Base-by-base conservation (phyloP, 1,140 invertebrate species). In the Hirudo medicinalis region DNA sequence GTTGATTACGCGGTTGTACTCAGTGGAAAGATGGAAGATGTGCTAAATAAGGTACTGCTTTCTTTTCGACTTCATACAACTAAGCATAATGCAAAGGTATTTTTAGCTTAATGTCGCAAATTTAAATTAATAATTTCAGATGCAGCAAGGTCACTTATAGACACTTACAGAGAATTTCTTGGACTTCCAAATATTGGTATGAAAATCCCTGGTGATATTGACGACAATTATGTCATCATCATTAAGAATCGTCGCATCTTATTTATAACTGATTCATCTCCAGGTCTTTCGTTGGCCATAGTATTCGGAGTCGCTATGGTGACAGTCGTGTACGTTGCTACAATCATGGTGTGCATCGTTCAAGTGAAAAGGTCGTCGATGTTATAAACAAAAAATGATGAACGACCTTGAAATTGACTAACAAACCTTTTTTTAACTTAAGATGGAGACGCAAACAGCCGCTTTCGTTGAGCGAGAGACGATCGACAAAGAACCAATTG, bases 261-360 rank as follows among this genome's bases (percentile, higher is more conserved):
- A 13, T 25, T 32, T 32, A 63, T 63, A 63, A 63, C 22, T 22
- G 17, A 63, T 32, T 25, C 43, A n/a, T 29, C 63, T 71, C 20
- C 71, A 72, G 72, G 72, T 36, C 36, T 72, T n/a, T 72, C 72
- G 20, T 22, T 72, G 17, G 72, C 63, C 22, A 69, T 72, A 19
- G 69, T 69, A 25, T 54, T 72, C 20, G 72, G 72, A 36, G 72
- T 72, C 20, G 72, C 72, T 43, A 19, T 72, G 15, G 72, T 72
- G 15, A 57, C 63, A 19, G 67, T 72, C 67, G 53, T 72, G 40
- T 72, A 72, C 67, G 72, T 72, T 8, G 67, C 49, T 20, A 49
- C 66, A 25, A 72, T 72, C 36, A 69, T 72, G 20, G 43, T 69
- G 17, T 72, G 72, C 67, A 63, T 69, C 32, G 27, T 69, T 22